Conservation (phyloP, 1,140 invertebrate species). For the Trichoplusia ni region DNA sequence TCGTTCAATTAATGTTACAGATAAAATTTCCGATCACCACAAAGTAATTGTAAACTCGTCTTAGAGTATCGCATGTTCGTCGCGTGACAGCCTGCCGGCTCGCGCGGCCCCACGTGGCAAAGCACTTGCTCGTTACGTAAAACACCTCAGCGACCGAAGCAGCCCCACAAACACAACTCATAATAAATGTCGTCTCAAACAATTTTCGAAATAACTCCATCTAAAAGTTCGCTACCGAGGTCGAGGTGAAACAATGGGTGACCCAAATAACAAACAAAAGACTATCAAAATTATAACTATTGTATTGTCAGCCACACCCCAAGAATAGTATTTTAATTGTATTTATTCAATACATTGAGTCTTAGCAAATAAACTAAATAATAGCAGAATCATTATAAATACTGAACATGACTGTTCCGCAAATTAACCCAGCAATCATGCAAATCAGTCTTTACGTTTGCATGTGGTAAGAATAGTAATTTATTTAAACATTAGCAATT, state of each 20-base stretch:
- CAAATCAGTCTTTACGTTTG: slow-evolving; percentile 33
- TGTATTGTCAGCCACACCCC: not conserved
- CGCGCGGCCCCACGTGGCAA: slow-evolving; percentile 44
- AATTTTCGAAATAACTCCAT: slow-evolving; percentile 11
- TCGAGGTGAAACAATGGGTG: slow-evolving; percentile 39
- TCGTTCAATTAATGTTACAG: slow-evolving; percentile 13
- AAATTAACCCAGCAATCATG: slow-evolving; percentile 37
- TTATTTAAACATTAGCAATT: no score
- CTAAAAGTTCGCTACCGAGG: slow-evolving; percentile 21
- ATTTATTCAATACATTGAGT: slow-evolving; percentile 1
- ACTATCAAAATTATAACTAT: slow-evolving; percentile 24
- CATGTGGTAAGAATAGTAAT: not conserved
- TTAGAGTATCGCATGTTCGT: slow-evolving; percentile 29
- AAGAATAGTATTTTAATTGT: slow-evolving; percentile 7
- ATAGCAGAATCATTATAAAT: slow-evolving; percentile 17
- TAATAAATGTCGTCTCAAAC: slow-evolving; percentile 12
- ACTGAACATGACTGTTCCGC: slow-evolving; percentile 22
- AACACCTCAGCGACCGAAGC: slow-evolving; percentile 19
- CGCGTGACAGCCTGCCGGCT: slow-evolving; percentile 22
- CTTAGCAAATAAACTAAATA: slow-evolving; percentile 5
- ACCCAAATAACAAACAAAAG: slow-evolving; percentile 39
- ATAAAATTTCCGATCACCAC: slow-evolving; percentile 18
- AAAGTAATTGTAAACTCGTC: slow-evolving; percentile 38
- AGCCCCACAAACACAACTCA: slow-evolving; percentile 20
- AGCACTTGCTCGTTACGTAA: slow-evolving; percentile 47